Evolutionary conservation across 1,140 invertebrate species (phyloP).

Genomic region (Acromyrmex echinatior): DNA sequence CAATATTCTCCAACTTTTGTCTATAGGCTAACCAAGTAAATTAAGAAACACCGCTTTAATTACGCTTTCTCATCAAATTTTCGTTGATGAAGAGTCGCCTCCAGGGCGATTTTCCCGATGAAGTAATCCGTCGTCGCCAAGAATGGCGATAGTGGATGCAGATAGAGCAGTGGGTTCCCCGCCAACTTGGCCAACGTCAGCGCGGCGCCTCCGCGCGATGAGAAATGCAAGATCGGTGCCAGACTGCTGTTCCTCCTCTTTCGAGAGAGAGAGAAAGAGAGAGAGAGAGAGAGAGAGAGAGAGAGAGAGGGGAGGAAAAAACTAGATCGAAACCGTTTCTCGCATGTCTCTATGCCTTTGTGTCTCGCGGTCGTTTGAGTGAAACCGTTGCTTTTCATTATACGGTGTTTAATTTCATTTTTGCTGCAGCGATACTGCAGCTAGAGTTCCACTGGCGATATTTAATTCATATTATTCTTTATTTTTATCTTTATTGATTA

Average conservation of each 20-base stretch:
- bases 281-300: neutral
- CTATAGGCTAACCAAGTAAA: neutral
- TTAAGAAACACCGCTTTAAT: neutral
- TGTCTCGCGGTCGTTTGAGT: neutral
- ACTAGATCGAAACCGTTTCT: constrained; percentile 15
- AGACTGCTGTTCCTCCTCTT: constrained; percentile 3
- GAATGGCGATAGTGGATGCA: constrained; percentile 40
- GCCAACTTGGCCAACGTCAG: constrained; percentile 27
- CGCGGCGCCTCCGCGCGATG: constrained; percentile 63
- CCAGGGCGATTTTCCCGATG: neutral
- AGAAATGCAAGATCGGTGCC: constrained; percentile 60
- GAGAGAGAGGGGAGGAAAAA: neutral
- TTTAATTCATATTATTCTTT: neutral
- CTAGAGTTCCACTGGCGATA: neutral
- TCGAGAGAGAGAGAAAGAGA: neutral
- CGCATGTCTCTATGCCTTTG: neutral
- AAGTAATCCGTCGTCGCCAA: constrained; percentile 7
- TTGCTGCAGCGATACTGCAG: neutral
- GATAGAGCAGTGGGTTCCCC: constrained; percentile 21
- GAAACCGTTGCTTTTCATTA: constrained; percentile 2
- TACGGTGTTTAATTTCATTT: neutral
- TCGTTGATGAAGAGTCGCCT: neutral
- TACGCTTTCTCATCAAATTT: constrained; percentile 9
- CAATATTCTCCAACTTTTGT: neutral
- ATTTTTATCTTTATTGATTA: neutral